Evolutionary conservation across 1,140 invertebrate genomes (phyloP).

Genomic region (Anagrus nilaparvatae): DNA sequence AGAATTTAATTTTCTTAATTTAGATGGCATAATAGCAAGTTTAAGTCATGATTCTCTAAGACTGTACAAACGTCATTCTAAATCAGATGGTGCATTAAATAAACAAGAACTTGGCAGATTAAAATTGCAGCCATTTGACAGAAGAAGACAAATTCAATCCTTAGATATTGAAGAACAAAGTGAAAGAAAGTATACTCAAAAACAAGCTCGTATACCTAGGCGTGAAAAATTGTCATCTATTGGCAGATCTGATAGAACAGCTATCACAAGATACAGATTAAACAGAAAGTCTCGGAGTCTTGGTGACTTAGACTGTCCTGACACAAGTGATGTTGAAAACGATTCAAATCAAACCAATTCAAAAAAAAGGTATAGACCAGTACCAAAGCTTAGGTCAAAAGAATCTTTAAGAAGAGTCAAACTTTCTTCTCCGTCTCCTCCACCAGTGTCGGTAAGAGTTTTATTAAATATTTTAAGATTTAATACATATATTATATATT

Average conservation of each 20-base stretch:
- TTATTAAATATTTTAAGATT: neutral
- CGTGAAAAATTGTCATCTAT: too few relatives aligned
- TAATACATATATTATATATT: neutral
- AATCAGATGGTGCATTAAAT: conserved; percentile 26
- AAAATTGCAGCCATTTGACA: too few relatives aligned
- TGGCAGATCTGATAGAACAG: conserved; percentile 16
- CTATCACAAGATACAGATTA: conserved; percentile 4
- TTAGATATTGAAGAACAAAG: too few relatives aligned
- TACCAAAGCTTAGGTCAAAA: conserved; percentile 16
- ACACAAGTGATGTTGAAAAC: neutral
- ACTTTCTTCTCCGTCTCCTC: neutral
- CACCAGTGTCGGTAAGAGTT: neutral
- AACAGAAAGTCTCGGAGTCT: conserved; percentile 11
- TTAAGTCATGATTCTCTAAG: conserved; percentile 14
- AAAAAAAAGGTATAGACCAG: conserved; percentile 11
- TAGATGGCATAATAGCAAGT: conserved; percentile 8
- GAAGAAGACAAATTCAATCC: too few relatives aligned
- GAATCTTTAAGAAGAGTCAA: conserved; percentile 17
- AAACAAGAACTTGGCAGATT: conserved; percentile 8
- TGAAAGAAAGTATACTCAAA: conserved; percentile 11
- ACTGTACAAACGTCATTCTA: conserved; percentile 19
- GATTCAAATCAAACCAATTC: neutral
- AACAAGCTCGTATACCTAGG: too few relatives aligned
- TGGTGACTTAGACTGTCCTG: conserved; percentile 13
- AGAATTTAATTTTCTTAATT: too few relatives aligned